Evolutionary conservation across 2,113 vertebrate species (phyloP), one percentile per base, ranked within the genome.

Genomic region (Tragelaphus strepsiceros): DNA sequence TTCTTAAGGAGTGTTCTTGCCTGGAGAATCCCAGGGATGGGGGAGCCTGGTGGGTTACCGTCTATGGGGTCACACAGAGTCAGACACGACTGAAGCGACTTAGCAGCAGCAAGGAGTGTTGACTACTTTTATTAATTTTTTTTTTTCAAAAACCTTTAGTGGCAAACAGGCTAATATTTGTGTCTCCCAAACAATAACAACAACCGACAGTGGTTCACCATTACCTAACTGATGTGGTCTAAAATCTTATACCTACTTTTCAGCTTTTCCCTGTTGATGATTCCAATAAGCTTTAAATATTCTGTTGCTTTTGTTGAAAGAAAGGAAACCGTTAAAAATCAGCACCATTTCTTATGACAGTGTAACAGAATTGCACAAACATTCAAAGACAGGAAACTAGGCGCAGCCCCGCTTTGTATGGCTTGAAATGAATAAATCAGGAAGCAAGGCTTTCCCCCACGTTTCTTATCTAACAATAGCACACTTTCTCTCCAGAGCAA

Each of bases 401-500:
- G 74, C 90, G 22, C 77, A 95, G 64, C 80, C 43, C 28, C 92
- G 80, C 87, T 92, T 82, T 92, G 14, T 64, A 58, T 77, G 80
- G 21, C 39, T 81, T 92, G n/a, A 89, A 95, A 96, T 97, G 61
- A 95, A 58, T 91, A 97, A 93, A 95, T 92, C 82, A 95, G 94
- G 94, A 98, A 97, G 64, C 81, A 96, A 81, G 81, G 61, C 46
- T 96, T 96, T 92, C 58, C 67, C 67, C 46, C 80, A 51, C 2
- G 3, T 61, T 93, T 84, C 90, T 98, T 96, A 96, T 94, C 84
- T 97, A 85, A 56, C 74, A 80, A 56, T 6, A 86, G 61, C 91
- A 91, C 39, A 54, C 78, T 90, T 93, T 91, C 90, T 91, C 71
- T 91, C 49, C 30, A 93, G 67, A 15, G 11, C 59, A 96, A 58